Evolutionary conservation across 2,113 vertebrate genomes (phyloP), one percentile per base, ranked within the genome.

Genomic region (Carollia perspicillata): DNA sequence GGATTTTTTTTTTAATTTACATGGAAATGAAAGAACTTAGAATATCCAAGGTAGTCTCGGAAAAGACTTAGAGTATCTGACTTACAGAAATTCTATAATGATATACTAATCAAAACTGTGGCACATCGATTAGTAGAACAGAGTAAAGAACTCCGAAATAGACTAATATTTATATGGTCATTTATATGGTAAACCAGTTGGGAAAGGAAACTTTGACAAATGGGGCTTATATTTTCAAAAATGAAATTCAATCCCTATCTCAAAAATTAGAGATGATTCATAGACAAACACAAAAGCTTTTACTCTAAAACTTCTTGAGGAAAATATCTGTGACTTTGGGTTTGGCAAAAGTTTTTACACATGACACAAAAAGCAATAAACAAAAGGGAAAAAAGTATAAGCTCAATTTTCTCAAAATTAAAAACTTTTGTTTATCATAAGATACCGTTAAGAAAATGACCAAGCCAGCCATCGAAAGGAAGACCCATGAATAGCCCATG

Each of bases 11-110:
- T 55, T 23, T 5, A 6, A 22, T 55, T 68, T 83, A 77, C 71
- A 17, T 71, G 20, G n/a, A 83, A 89, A 81, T 92, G 23, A 89
- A 77, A 89, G 49, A 11, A 89, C 58, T 79, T 81, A 85, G 68
- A 85, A 63, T 94, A 78, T 85, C 12, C 35, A 81, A 74, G 88
- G 26, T 95, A 58, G 77, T 86, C 68, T 94, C 89, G 55, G 80
- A 42, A 74, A 96, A 63, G 33, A 86, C 37, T 68, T 85, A 60
- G 12, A 55, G 13, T 65, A 68, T 44, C 33, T 65, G 33, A 17
- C 72, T 74, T 93, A 44, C 49, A 85, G 72, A 79, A 91, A 63
- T 81, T 20, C 66, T 53, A 0, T 75, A 75, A 69, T 20, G 28
- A 33, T 80, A 0, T 30, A 55, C 7, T 88, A 88, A 28, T 78